Percentiles rank a stretch among this genome's conserved stretches.
phyloP scores from a whole-genome alignment of 2,113 vertebrate genomes.

The Carlito syrichta region DNA sequence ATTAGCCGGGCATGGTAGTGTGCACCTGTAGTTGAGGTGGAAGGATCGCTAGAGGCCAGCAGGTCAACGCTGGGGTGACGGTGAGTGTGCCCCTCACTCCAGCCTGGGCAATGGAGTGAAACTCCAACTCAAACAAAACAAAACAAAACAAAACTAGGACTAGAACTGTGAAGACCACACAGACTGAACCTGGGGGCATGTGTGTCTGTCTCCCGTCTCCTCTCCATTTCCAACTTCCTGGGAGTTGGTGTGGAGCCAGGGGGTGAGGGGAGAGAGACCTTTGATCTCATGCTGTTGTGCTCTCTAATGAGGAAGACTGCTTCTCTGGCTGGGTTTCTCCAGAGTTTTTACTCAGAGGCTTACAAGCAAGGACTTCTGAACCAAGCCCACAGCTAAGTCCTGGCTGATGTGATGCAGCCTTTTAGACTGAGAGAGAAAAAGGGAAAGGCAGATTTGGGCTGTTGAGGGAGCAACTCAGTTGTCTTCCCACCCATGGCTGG shows the following conservation, averaged over 20 bases:
- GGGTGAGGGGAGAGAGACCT: not conserved
- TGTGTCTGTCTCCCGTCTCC: not conserved
- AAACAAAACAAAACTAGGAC: too few species aligned
- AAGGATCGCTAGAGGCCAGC: too few species aligned
- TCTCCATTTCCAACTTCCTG: not conserved
- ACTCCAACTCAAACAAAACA: too few species aligned
- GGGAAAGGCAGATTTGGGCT: not conserved
- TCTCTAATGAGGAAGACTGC: slow-evolving; percentile 20
- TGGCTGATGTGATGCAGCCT: slow-evolving; percentile 9
- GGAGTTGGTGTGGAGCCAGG: slow-evolving; percentile 13
- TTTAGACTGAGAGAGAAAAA: not conserved
- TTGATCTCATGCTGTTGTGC: slow-evolving; percentile 31
- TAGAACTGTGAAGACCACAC: slow-evolving; percentile 6
- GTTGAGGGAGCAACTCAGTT: not conserved
- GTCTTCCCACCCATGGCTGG: not conserved
- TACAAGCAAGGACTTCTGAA: slow-evolving; percentile 41
- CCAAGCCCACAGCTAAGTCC: slow-evolving; percentile 12
- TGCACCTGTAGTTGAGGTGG: too few species aligned
- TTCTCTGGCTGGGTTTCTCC: slow-evolving; percentile 30
- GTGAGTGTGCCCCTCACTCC: too few species aligned
- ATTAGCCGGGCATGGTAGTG: too few species aligned
- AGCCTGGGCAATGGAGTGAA: too few species aligned
- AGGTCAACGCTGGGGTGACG: too few species aligned
- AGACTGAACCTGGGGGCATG: not conserved
- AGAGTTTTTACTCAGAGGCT: not conserved